Evolutionary conservation across 2,888 invertebrate species (phyloP), one percentile per base, ranked within the genome.

Genomic region (Drosophila lutescens): DNA sequence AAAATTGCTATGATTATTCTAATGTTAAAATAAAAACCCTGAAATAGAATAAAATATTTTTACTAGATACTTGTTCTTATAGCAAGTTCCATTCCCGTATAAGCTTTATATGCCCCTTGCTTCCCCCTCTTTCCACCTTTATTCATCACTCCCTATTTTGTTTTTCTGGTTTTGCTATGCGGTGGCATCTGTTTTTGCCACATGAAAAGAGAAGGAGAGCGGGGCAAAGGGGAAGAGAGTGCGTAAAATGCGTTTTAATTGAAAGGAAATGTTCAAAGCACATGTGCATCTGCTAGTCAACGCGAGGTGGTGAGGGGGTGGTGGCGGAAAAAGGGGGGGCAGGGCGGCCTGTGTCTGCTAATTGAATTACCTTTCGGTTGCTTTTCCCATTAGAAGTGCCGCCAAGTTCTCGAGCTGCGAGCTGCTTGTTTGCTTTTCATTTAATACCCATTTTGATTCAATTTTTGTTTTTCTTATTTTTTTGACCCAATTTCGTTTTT

Each of bases 241-340:
- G 79, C 86, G 72, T 83, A 77, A 74, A 77, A 79, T 88, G 82
- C 77, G 75, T 81, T 88, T 84, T 84, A 85, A 85, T 85, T 85
- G 73, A 88, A 84, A 76, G 77, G 75, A 80, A 88, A 88, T 84
- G 77, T 80, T 80, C 72, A 78, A 87, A 86, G 75, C 78, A 74
- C 69, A 86, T 77, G 71, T 73, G 55, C 66, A 55, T 60, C 30
- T 58, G 58, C 55, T 54, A 34, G 68, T 49, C 34, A 30, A 17
- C 32, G 4, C 13, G 12, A 20, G 47, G 36, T 2, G 12, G 36
- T 15, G 20, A 13, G 30, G 47, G 34, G 53, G 15, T 9, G 15
- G 20, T 38, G 17, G n/a, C 9, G 23, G 6, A 26, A 6, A 15
- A 20, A 34, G 17, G 36, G 43, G 54, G 41, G 47, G 34, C 15